These are phyloP conservation scores for Manis pentadactyla DNA, from an alignment of 2,797 vertebrate genomes.

Conservation along the genomic window DNA sequence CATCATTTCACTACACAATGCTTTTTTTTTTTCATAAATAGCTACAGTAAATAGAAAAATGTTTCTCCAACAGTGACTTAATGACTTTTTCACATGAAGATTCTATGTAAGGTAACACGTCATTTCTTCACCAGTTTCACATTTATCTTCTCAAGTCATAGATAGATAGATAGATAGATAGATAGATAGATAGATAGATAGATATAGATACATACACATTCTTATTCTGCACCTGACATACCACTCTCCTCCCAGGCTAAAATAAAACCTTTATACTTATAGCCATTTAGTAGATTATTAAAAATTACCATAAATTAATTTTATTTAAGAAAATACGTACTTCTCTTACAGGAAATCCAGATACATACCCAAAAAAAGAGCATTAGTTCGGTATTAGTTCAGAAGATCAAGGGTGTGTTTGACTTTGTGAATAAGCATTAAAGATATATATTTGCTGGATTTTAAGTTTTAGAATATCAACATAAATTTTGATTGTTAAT, in stretches of 20 bases:
- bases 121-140: background rate
- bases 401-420: background rate
- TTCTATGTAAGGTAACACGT: background rate
- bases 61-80: background rate
- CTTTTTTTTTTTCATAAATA: background rate
- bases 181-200: too few species aligned
- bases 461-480: background rate
- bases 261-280: background rate
- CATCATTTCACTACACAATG: background rate
- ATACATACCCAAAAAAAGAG: background rate
- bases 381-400: background rate
- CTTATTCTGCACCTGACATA: background rate
- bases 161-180: too few species aligned
- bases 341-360: background rate
- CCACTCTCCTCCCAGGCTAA: background rate
- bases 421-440: background rate
- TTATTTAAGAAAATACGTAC: background rate
- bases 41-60: background rate
- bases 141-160: background rate
- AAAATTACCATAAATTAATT: background rate
- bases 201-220: background rate
- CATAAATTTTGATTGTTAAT: background rate
- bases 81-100: background rate
- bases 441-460: background rate
- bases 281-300: background rate